phyloP scores from a whole-genome alignment of 2,797 vertebrate species.

The Coregonus suidteri region DNA sequence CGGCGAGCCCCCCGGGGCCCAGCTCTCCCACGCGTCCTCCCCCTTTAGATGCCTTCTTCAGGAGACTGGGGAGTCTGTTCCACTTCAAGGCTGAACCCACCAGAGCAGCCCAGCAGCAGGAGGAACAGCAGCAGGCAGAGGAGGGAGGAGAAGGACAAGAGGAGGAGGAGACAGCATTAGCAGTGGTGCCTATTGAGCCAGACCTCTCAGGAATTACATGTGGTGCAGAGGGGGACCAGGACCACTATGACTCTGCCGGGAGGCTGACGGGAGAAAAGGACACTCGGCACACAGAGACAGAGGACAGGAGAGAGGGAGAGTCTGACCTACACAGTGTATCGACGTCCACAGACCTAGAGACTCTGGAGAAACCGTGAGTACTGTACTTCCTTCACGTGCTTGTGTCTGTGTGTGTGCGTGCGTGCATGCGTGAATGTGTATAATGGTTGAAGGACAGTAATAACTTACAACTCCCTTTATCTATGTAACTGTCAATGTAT shows the following conservation, averaged over 20 bases:
- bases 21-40: constrained; percentile 14
- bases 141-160: background rate
- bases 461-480: background rate
- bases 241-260: constrained; percentile 18
- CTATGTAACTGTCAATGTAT: background rate
- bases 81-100: constrained; percentile 47
- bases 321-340: background rate
- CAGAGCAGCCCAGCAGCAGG: background rate
- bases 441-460: background rate
- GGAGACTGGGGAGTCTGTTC: constrained; percentile 56
- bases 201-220: constrained; percentile 17
- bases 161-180: background rate
- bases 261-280: background rate
- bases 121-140: constrained; percentile 14
- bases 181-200: background rate
- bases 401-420: constrained; percentile 4
- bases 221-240: constrained; percentile 22
- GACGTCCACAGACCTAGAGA: background rate
- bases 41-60: constrained; percentile 57
- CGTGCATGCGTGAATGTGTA: background rate
- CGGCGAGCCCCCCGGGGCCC: constrained; percentile 10
- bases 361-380: constrained; percentile 43
- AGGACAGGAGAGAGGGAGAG: constrained; percentile 8
- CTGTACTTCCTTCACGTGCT: background rate
- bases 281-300: constrained; percentile 3